A percentile compares a stretch with the other conserved stretches of the same genome.
phyloP scores from a whole-genome alignment of 2,888 invertebrate species.

The Tortrix viridana region DNA sequence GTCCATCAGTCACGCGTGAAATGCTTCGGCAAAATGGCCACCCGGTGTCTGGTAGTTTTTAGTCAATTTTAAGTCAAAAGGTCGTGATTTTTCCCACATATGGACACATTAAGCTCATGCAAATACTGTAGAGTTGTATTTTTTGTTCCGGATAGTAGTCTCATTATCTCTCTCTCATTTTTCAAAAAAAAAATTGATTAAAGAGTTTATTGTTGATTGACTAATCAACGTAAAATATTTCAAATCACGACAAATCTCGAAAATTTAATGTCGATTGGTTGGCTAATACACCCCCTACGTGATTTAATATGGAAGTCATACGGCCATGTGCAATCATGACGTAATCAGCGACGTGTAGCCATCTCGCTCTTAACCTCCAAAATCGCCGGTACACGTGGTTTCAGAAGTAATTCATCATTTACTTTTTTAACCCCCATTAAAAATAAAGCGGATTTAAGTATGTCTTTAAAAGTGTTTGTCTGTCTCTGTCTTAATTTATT shows the following conservation, averaged over 20 bases:
- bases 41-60: constrained; percentile 12
- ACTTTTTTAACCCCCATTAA: no score
- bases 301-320: constrained; percentile 38
- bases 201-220: no score
- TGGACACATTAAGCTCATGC: not conserved
- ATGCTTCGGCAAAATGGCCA: constrained; percentile 19
- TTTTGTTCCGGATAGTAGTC: no score
- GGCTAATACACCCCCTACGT: constrained; percentile 31
- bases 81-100: constrained; percentile 4
- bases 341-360: constrained; percentile 12
- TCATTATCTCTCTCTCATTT: no score
- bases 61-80: constrained; percentile 17
- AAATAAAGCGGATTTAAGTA: no score
- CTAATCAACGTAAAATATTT: no score
- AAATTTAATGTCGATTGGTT: constrained; percentile 25
- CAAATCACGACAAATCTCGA: not conserved
- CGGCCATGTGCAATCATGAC: constrained; percentile 29
- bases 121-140: no score
- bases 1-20: constrained; percentile 30
- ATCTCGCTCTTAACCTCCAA: constrained; percentile 34
- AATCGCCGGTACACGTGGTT: constrained; percentile 35
- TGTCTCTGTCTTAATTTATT: no score
- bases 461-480: no score
- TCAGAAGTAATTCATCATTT: not conserved
- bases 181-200: no score